These are phyloP conservation scores for Caenorhabditis angaria DNA, from an alignment of 2,888 invertebrate species.

Conservation along the genomic window DNA sequence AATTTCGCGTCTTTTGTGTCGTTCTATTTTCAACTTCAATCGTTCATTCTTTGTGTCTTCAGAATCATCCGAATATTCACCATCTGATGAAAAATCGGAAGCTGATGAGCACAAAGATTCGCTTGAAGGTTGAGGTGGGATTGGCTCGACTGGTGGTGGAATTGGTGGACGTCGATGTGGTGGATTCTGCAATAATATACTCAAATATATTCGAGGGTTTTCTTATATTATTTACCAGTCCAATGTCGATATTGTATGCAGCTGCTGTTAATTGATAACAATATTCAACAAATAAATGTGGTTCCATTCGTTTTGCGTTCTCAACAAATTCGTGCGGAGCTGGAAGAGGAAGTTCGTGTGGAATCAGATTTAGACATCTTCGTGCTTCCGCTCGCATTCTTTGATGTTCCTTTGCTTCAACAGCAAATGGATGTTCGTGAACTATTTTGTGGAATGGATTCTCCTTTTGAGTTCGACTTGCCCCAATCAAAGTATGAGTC, in stretches of 20 bases:
- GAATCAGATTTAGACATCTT: conserved; percentile 12
- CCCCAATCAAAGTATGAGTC: conserved; percentile 32
- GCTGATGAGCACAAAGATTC: conserved; percentile 36
- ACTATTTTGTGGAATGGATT: conserved; percentile 32
- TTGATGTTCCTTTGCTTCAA: conserved; percentile 31
- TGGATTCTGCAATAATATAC: conserved; percentile 14
- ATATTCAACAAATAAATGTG: conserved; percentile 42
- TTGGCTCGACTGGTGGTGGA: conserved; percentile 32
- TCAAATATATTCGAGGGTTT: not conserved
- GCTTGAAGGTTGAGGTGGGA: conserved; percentile 15
- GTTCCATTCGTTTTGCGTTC: conserved; percentile 39
- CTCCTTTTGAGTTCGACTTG: conserved; percentile 27
- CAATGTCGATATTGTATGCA: conserved; percentile 36
- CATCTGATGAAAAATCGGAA: conserved; percentile 37
- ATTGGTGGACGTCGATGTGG: conserved; percentile 38
- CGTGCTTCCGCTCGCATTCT: conserved; percentile 16
- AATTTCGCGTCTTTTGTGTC: conserved; percentile 23
- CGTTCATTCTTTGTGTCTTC: conserved; percentile 30
- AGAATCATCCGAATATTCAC: conserved; percentile 43
- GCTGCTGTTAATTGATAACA: conserved; percentile 42
- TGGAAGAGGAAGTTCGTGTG: conserved; percentile 28
- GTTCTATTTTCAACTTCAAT: conserved; percentile 24
- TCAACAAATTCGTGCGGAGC: conserved; percentile 40
- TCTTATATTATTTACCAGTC: conserved; percentile 11
- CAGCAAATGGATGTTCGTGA: conserved; percentile 28